Evolutionary conservation across 2,113 vertebrate genomes (phyloP), one percentile per base, ranked within the genome.

Genomic region (Ranitomeya variabilis): DNA sequence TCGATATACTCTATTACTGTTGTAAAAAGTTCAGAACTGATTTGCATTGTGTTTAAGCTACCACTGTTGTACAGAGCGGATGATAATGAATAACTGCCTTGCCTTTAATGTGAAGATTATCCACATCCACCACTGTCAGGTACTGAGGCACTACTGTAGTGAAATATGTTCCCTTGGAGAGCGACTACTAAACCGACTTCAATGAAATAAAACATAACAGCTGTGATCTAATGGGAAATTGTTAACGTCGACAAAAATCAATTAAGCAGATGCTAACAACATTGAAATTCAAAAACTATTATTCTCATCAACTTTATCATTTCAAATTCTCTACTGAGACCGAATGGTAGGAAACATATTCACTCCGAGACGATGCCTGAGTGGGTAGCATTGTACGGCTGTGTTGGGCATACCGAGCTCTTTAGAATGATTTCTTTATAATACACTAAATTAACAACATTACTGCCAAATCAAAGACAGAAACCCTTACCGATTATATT

Each of bases 251-350:
- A 78, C 77, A 84, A 89, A 89, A 89, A 89, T 89, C 87, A 89
- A 89, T 89, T 89, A 89, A 84, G 73, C 87, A 89, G 81, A 84
- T 89, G 87, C 73, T 84, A 89, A 84, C 87, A 89, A 67, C 73
- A 89, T 89, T 89, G 73, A 89, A 82, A 78, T 89, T 89, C 81
- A 64, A 23, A 84, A 84, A 84, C 59, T 77, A 74, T 83, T 78
- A 67, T 78, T 51, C 87, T 84, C 59, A 51, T 52, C 87, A 84
- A 78, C 59, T 83, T 83, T 83, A 88, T 76, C 57, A 88, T 59
- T 89, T 84, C 15, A 55, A 78, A 76, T 67, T 6, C 71, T 89
- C 74, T 84, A 76, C 26, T n/a, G 62, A 83, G 81, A 83, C 18
- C 52, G 19, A 0, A 69, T n/a, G 6, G 10, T 16, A 19, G 81